A percentile compares a stretch with the other conserved stretches of the same genome.
These are phyloP conservation scores for Prorops nasuta DNA, from an alignment of 1,140 invertebrate genomes.

Conservation along the genomic window DNA sequence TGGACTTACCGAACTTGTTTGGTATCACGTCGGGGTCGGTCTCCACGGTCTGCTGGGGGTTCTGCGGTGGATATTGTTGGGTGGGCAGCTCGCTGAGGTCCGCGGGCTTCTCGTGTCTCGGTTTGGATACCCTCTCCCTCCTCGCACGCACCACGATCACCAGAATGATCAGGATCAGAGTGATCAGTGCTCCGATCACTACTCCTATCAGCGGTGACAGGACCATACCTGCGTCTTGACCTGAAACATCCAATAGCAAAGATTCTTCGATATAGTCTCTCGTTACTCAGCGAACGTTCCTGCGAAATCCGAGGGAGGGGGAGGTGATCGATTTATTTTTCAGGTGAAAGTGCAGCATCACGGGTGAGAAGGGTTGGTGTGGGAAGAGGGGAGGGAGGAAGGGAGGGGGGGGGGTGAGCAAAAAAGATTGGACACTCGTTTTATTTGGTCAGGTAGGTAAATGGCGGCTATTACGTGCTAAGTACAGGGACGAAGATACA, in stretches of 20 bases:
- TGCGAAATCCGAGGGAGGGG: too few relatives aligned
- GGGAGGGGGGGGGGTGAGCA: too few relatives aligned
- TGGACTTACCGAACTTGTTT: slow-evolving; percentile 66
- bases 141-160: slow-evolving; percentile 56
- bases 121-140: slow-evolving; percentile 46
- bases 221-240: slow-evolving; percentile 57
- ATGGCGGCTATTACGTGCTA: too few relatives aligned
- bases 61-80: slow-evolving; percentile 55
- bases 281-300: too few relatives aligned
- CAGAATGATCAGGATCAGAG: slow-evolving; percentile 57
- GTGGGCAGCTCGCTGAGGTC: slow-evolving; percentile 50
- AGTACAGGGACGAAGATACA: too few relatives aligned
- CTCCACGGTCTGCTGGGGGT: slow-evolving; percentile 58
- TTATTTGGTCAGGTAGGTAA: too few relatives aligned
- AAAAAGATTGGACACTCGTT: too few relatives aligned
- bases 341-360: too few relatives aligned
- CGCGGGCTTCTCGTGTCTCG: slow-evolving; percentile 51
- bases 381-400: too few relatives aligned
- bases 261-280: too few relatives aligned
- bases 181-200: slow-evolving; percentile 57
- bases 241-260: slow-evolving; percentile 44
- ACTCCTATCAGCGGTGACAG: slow-evolving; percentile 60
- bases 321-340: too few relatives aligned
- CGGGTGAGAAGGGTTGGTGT: too few relatives aligned
- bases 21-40: slow-evolving; percentile 73